Conservation (phyloP, 2,888 invertebrate genomes). For the Onchidella celtica region DNA sequence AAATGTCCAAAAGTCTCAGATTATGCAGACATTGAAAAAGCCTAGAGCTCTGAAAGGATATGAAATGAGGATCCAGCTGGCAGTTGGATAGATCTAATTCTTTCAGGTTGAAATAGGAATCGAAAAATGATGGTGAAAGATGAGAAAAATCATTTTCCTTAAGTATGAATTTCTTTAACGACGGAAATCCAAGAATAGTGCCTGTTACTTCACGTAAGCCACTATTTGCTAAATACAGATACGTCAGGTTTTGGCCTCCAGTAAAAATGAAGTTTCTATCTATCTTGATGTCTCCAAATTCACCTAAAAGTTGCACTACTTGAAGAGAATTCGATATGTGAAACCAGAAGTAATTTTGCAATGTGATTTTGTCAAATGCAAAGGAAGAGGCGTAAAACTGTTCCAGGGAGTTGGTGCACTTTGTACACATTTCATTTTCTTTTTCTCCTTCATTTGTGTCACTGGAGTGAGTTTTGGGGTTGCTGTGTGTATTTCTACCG, state of each 20-base stretch:
- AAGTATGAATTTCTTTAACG: background rate
- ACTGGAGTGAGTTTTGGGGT: too few species aligned
- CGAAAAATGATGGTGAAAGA: slow-evolving; percentile 26
- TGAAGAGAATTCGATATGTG: too few species aligned
- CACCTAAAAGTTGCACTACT: too few species aligned
- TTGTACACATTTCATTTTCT: too few species aligned
- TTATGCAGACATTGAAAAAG: background rate
- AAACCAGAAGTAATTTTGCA: too few species aligned
- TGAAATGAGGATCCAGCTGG: background rate
- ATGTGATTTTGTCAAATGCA: too few species aligned
- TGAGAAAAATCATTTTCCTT: slow-evolving; percentile 18
- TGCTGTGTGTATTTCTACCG: too few species aligned
- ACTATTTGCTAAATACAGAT: background rate
- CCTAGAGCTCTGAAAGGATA: background rate
- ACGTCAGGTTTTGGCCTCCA: background rate
- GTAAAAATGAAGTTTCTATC: background rate
- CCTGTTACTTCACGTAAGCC: background rate
- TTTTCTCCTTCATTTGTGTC: too few species aligned
- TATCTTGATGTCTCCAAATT: too few species aligned
- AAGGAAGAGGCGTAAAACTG: too few species aligned
- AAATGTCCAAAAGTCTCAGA: slow-evolving; percentile 11
- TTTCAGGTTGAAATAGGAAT: background rate
- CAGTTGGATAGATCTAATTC: background rate
- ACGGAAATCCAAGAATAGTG: background rate
- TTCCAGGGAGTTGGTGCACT: too few species aligned